These are phyloP conservation scores for Lasioglossum oenotherae DNA, from an alignment of 2,888 invertebrate species.

Conservation along the genomic window DNA sequence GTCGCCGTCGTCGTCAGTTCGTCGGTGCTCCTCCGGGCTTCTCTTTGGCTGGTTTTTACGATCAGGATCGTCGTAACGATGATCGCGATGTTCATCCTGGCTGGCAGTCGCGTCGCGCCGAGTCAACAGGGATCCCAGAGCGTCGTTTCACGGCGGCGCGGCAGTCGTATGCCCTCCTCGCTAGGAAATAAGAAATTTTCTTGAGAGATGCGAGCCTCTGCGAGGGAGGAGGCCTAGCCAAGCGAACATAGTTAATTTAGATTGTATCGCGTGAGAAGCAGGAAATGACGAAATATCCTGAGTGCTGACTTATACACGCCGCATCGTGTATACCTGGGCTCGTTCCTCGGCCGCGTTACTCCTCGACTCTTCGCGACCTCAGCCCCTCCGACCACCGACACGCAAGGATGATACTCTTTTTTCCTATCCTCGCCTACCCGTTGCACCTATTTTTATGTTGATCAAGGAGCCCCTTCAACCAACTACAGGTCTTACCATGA, in stretches of 20 bases:
- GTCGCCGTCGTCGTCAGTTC: neutral
- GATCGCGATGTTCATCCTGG: conserved; percentile 16
- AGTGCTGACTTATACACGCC: conserved; percentile 82
- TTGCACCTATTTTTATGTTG: conserved; percentile 52
- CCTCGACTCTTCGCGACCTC: conserved; percentile 79
- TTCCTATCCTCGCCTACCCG: conserved; percentile 36
- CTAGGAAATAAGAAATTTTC: conserved; percentile 84
- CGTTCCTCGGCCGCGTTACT: conserved; percentile 59
- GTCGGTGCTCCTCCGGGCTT: neutral
- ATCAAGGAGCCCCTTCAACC: conserved; percentile 39
- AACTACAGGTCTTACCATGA: conserved; percentile 43
- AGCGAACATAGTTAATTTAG: conserved; percentile 85
- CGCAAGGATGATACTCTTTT: conserved; percentile 73
- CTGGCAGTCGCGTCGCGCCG: neutral
- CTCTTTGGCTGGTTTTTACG: neutral
- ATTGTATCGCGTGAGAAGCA: conserved; percentile 85
- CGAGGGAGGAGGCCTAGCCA: conserved; percentile 83
- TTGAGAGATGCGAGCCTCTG: conserved; percentile 79
- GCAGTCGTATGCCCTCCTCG: conserved; percentile 70
- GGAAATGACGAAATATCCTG: conserved; percentile 85
- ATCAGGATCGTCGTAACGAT: conserved; percentile 27
- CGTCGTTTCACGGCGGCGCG: conserved; percentile 29
- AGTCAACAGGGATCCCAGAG: conserved; percentile 16
- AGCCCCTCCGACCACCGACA: conserved; percentile 73
- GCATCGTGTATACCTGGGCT: conserved; percentile 70